Percentiles rank a stretch among this genome's conserved stretches.
These are phyloP conservation scores for Drosophila robusta DNA, from an alignment of 2,888 invertebrate genomes.

Conservation along the genomic window DNA sequence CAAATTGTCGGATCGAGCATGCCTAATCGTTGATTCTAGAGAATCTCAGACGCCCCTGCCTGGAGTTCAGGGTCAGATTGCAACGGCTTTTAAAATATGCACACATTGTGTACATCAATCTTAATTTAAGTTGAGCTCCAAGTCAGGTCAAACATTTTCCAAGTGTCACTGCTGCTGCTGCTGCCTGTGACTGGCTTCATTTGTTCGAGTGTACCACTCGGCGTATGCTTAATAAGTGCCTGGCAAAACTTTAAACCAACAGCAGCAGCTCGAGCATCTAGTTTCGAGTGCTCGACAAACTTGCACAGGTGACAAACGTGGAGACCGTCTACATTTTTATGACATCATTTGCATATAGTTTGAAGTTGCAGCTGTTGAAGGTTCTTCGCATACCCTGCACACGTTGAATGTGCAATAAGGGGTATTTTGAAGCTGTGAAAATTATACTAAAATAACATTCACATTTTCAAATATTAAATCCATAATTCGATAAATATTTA, in stretches of 20 bases:
- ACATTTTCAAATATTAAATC: no score
- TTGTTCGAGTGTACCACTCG: constrained; percentile 33
- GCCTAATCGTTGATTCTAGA: constrained; percentile 3
- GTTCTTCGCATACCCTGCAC: constrained; percentile 2
- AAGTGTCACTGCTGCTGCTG: constrained; percentile 15
- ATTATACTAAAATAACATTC: no score
- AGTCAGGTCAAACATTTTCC: constrained; percentile 9
- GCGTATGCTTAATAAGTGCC: constrained; percentile 51
- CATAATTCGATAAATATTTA: no score
- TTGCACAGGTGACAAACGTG: constrained; percentile 46
- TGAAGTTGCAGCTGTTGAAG: constrained; percentile 52
- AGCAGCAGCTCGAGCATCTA: constrained; percentile 27
- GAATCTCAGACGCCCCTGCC: neutral
- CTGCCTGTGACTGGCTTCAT: constrained; percentile 9
- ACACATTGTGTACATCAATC: constrained; percentile 28
- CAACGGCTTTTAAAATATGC: neutral
- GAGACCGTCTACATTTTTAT: constrained; percentile 38
- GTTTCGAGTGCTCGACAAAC: constrained; percentile 53
- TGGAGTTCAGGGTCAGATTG: constrained; percentile 15
- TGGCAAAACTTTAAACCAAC: constrained; percentile 51
- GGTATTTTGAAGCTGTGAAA: neutral
- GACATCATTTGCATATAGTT: constrained; percentile 72
- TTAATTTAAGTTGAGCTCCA: constrained; percentile 21
- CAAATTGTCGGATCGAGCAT: constrained; percentile 4
- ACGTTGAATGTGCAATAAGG: neutral